Evolutionary conservation across 2,113 vertebrate genomes (phyloP), one percentile per base, ranked within the genome.

Genomic region (Poeciliopsis turrubarensis): DNA sequence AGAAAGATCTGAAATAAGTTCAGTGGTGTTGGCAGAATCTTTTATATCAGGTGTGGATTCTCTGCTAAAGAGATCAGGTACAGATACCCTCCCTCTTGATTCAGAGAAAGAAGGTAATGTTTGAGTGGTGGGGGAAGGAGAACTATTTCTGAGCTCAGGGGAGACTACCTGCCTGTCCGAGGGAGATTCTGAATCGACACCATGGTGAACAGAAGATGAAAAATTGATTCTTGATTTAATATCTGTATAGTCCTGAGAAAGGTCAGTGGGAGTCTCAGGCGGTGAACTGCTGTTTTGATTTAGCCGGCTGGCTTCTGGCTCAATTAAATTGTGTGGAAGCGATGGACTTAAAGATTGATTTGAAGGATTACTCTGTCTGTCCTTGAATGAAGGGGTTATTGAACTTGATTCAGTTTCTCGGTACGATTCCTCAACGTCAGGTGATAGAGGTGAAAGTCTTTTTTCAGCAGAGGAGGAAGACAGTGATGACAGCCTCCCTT

Each of bases 1-100:
- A 4, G 68, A 74, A 26, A 14, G 29, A 69, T 62, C 44, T 60
- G 79, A 81, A 73, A 76, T 75, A 34, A 66, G 68, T 67, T 91
- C 90, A 61, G 81, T 66, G 14, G 57, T 79, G 62, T n/a, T 29
- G 34, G 68, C 17, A 62, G 34, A 75, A 47, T 77, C 72, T 62
- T 85, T 71, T 27, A 75, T 72, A 32, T 91, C 89, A 54, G 91
- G 90, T 19, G 90, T 91, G 39, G 83, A 92, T 61, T 62, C 71
- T 91, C 86, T 89, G 72, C 91, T 93, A 26, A 92, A 82, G 26
- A 93, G 80, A 84, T 93, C 90, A 78, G 81, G 91, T 44, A 93
- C 32, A 19, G 86, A 91, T 8, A 93, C 65, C 70, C 86, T 91
- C 47, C 88, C 78, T 83, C 77, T 71, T n/a, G 71, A 62, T 9